Evolutionary conservation across 2,797 vertebrate species (phyloP), one percentile per base, ranked within the genome.

Genomic region (Syndactyla subalaris): DNA sequence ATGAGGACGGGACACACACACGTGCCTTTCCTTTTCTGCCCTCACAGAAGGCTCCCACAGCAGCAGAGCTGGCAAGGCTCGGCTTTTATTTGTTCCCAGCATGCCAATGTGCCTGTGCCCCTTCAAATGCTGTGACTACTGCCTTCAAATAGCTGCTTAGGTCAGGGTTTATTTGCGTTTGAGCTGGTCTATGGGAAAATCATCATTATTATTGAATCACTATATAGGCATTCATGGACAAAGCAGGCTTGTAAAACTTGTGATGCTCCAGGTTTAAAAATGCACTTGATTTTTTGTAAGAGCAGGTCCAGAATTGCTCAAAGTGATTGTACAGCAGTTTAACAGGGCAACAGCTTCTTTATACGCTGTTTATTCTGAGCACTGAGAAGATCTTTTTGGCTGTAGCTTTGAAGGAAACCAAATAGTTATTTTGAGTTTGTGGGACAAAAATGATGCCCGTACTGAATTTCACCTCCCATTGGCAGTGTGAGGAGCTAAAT

Each of bases 1-100:
- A 52, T 26, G 57, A 81, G 62, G 55, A 65, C 9, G 75, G 34
- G 39, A 32, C 43, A n/a, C 0, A n/a, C 0, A 1, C 16, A 7
- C 6, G 8, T 41, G 6, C 14, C 17, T n/a, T 46, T 74, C 61
- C 26, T 70, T 51, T 73, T 57, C 58, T 36, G 48, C 51, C 29
- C 57, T 32, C 55, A 23, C 27, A 68, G 51, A 74, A 74, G 65
- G 15, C 32, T 70, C 41, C 52, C 5, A 9, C 0, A 8, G 80
- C 38, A 75, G 62, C 38, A 57, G 57, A 29, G 19, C 6, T 57
- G 41, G 21, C 57, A 52, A 55, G 17, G 23, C 54, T 41, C 55
- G 30, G 9, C 26, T 78, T 65, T n/a, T 43, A 2, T n/a, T 68
- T 68, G 19, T 58, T 63, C 45, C 79, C 66, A 26, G 24, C 10